These are phyloP conservation scores for Leucoptera coffeella DNA, from an alignment of 2,888 invertebrate genomes.

Conservation along the genomic window DNA sequence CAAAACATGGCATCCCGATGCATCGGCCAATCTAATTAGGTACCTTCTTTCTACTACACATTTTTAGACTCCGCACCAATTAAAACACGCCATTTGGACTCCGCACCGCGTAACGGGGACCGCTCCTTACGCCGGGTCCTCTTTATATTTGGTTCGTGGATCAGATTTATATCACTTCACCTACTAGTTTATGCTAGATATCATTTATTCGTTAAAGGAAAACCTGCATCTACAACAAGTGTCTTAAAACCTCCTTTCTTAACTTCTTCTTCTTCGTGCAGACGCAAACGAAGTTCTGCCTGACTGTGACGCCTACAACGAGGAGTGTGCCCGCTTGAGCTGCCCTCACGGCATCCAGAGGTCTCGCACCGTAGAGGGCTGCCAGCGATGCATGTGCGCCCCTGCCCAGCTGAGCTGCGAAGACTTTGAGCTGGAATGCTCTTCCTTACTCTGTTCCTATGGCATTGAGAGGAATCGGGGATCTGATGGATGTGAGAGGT, in stretches of 20 bases:
- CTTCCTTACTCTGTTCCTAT: slow-evolving; percentile 62
- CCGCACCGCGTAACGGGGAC: too few species aligned
- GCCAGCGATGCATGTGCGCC: slow-evolving; percentile 57
- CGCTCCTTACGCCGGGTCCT: too few species aligned
- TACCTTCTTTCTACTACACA: too few species aligned
- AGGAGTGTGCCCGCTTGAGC: slow-evolving; percentile 56
- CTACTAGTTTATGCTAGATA: too few species aligned
- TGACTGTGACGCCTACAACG: slow-evolving; percentile 50
- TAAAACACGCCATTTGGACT: too few species aligned
- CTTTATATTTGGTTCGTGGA: too few species aligned
- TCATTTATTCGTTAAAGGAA: too few species aligned
- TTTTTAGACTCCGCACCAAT: too few species aligned
- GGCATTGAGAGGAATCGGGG: slow-evolving; percentile 49
- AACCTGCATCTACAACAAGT: too few species aligned
- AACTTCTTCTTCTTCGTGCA: slow-evolving; percentile 1
- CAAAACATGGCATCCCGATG: too few species aligned
- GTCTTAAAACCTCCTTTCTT: too few species aligned
- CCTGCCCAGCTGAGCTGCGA: slow-evolving; percentile 38
- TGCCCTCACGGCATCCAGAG: slow-evolving; percentile 69
- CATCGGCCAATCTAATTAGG: slow-evolving; percentile 7
- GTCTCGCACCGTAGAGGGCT: slow-evolving; percentile 41
- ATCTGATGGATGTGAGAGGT: slow-evolving; percentile 23
- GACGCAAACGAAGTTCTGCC: slow-evolving; percentile 17
- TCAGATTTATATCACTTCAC: too few species aligned
- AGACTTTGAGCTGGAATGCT: slow-evolving; percentile 56